Evolutionary conservation across 2,888 invertebrate genomes (phyloP), one percentile per base, ranked within the genome.

Genomic region (Xanthostigma xanthostigma): DNA sequence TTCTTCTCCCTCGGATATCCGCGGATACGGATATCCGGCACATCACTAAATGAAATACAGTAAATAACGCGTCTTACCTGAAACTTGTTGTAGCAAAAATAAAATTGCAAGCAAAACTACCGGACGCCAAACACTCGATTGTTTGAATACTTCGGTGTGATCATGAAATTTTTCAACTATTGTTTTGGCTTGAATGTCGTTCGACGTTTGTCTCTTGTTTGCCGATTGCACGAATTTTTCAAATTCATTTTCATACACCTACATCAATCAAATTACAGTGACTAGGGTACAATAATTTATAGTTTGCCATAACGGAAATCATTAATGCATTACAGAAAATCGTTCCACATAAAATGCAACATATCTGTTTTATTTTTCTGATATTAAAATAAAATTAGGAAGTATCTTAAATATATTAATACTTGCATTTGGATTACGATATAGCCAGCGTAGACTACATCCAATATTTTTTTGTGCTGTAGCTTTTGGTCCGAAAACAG

Each of bases 51-150:
- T n/a, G n/a, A n/a, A n/a, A n/a, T n/a, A n/a, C n/a, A n/a, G 4
- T 17, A 17, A 17, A 17, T 17, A 3, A 4, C 17, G 4, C 17
- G 17, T 2, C 17, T 14, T 37, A 46, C 46, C 46, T 2, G 75
- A 71, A 1, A 74, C 55, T 60, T 78, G 78, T 61, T 78, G 78
- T 27, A 75, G 63, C 6, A 73, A 37, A 53, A 76, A 71, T 27
- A 76, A 53, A 2, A 66, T 38, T 1, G 69, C 50, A 2, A 77
- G 61, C 14, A 76, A 64, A 2, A 67, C 41, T 1, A 72, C 56
- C 1, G 78, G 78, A 53, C 74, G 73, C 56, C 71, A 71, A 1
- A 71, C 67, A n/a, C 57, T 59, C 1, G 72, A 67, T 17, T 63
- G 55, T n/a, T 52, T 36, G 13, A 34, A 38, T 38, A 13, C 14